Conservation (phyloP, 1,140 invertebrate species). For the Euschistus heros region DNA sequence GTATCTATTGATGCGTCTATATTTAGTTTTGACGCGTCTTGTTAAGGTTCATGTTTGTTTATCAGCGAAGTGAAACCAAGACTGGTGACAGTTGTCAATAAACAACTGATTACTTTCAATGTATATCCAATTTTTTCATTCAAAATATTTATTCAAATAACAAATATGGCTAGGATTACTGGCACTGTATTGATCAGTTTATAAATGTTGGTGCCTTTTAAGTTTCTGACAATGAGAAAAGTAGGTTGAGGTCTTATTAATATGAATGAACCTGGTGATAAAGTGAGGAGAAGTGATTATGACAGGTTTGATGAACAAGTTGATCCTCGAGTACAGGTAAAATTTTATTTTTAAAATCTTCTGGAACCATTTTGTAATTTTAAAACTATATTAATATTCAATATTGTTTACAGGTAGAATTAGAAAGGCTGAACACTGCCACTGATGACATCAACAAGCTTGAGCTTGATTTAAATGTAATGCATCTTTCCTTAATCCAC, state of each 20-base stretch:
- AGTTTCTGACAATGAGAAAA: too few relatives aligned
- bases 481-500: constrained; percentile 29
- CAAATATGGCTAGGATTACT: too few relatives aligned
- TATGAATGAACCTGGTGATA: constrained; percentile 2
- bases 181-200: too few relatives aligned
- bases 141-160: too few relatives aligned
- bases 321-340: constrained; percentile 43
- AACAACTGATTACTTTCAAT: too few relatives aligned
- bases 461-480: constrained; percentile 87
- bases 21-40: too few relatives aligned
- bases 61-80: too few relatives aligned
- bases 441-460: constrained; percentile 92
- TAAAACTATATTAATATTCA: constrained; percentile 23
- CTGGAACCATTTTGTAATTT: background rate
- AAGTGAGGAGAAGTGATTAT: constrained; percentile 30
- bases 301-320: constrained; percentile 39
- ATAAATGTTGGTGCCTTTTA: too few relatives aligned
- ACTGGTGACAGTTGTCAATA: too few relatives aligned
- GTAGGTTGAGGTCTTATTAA: background rate
- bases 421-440: constrained; percentile 87
- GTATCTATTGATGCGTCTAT: too few relatives aligned
- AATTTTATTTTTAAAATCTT: background rate
- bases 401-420: constrained; percentile 63
- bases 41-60: too few relatives aligned
- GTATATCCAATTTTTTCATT: too few relatives aligned